phyloP scores from a whole-genome alignment of 2,888 invertebrate genomes.

The Polydesmus complanatus region DNA sequence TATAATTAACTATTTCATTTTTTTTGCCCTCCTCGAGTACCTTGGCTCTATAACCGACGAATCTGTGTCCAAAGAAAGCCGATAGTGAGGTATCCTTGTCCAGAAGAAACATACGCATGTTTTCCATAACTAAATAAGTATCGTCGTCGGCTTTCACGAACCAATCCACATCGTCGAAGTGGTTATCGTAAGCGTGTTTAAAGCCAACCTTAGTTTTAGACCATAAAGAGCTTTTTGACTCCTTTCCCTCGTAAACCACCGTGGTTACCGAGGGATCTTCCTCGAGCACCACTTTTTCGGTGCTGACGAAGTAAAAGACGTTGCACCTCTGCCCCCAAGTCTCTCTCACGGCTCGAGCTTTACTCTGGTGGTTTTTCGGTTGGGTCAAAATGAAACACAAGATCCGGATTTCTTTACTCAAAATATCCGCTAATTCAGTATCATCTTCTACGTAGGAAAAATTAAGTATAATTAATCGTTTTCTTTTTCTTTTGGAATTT shows the following conservation, averaged over 20 bases:
- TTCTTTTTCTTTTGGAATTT: too few relatives aligned
- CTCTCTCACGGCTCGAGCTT: constrained; percentile 34
- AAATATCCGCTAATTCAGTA: neutral
- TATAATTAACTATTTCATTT: constrained; percentile 1
- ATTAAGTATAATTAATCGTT: too few relatives aligned
- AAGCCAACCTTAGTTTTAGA: constrained; percentile 37
- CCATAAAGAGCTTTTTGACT: constrained; percentile 37
- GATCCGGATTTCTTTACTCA: constrained; percentile 31
- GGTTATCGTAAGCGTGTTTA: constrained; percentile 28
- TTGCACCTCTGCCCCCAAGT: constrained; percentile 34
- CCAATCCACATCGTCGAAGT: constrained; percentile 32
- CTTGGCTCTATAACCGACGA: neutral
- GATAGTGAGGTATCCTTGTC: constrained; percentile 27
- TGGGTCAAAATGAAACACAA: constrained; percentile 39
- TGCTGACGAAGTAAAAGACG: constrained; percentile 21
- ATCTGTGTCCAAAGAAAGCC: constrained; percentile 29
- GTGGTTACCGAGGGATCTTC: too few relatives aligned
- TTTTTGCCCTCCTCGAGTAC: neutral
- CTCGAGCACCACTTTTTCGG: constrained; percentile 11
- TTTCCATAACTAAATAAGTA: constrained; percentile 38
- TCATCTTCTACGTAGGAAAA: too few relatives aligned
- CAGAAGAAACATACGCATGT: constrained; percentile 31
- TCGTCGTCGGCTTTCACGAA: constrained; percentile 42
- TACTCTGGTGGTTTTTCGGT: constrained; percentile 33
- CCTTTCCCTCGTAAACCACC: constrained; percentile 31